Conservation (phyloP, 2,888 invertebrate genomes). For the Pristionchus entomophagus region DNA sequence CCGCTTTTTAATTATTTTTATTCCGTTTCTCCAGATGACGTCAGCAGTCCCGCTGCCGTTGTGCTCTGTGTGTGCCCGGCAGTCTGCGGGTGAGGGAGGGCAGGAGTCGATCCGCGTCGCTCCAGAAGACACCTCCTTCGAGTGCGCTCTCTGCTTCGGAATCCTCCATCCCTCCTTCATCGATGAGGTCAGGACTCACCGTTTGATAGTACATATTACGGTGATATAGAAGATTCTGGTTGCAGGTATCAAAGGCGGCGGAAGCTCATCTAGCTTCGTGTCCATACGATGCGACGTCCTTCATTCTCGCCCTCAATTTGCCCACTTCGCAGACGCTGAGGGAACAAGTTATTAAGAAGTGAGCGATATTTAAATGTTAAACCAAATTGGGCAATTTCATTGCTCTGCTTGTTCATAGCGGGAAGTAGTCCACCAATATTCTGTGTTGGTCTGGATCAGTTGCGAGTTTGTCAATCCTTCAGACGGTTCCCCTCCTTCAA, state of each 20-base stretch:
- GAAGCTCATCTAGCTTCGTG: slow-evolving; percentile 58
- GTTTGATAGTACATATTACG: background rate
- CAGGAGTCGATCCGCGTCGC: slow-evolving; percentile 19
- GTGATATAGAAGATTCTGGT: background rate
- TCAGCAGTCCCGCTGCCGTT: slow-evolving; percentile 20
- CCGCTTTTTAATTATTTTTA: background rate
- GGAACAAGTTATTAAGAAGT: slow-evolving; percentile 54
- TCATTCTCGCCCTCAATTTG: slow-evolving; percentile 71
- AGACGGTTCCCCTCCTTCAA: slow-evolving; percentile 59
- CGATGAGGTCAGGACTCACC: slow-evolving; percentile 53
- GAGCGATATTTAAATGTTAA: background rate
- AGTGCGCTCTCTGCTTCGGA: slow-evolving; percentile 64
- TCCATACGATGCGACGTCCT: slow-evolving; percentile 69
- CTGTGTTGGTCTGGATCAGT: slow-evolving; percentile 16
- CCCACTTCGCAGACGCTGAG: slow-evolving; percentile 69
- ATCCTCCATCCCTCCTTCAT: slow-evolving; percentile 61
- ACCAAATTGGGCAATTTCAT: background rate
- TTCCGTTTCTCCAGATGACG: background rate
- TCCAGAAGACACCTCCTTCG: slow-evolving; percentile 22
- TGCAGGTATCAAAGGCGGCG: slow-evolving; percentile 56
- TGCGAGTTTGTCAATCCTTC: background rate
- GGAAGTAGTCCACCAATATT: slow-evolving; percentile 53
- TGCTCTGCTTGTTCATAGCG: too few species aligned
- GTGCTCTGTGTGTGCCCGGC: slow-evolving; percentile 40
- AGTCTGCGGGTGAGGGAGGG: slow-evolving; percentile 28